Evolutionary conservation across 2,888 invertebrate genomes (phyloP).

Genomic region (Seira ritae): DNA sequence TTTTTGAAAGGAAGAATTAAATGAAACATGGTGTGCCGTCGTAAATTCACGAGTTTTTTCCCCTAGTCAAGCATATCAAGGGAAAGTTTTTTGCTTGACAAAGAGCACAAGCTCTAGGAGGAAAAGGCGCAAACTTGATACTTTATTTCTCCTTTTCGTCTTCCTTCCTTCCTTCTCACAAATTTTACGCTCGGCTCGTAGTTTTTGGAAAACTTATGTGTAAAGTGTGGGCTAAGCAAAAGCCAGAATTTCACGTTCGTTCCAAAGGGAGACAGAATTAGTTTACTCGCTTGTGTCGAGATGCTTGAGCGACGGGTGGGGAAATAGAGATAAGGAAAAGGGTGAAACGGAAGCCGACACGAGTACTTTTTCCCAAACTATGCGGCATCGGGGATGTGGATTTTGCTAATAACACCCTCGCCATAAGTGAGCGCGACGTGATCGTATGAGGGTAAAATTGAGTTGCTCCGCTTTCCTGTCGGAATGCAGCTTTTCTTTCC

Average conservation of each 20-base stretch:
- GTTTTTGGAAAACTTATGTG: neutral
- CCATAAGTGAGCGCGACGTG: neutral
- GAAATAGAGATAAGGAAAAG: constrained; percentile 41
- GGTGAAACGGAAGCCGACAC: constrained; percentile 46
- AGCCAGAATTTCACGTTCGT: constrained; percentile 7
- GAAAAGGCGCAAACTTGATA: constrained; percentile 17
- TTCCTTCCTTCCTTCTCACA: neutral
- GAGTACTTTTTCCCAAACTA: neutral
- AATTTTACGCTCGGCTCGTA: constrained; percentile 22
- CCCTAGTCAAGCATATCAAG: neutral
- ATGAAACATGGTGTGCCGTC: neutral
- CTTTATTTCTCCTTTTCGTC: constrained; percentile 2
- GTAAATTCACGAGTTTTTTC: neutral
- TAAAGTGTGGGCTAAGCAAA: neutral
- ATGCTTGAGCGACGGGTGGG: constrained; percentile 37
- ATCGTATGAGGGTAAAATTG: neutral
- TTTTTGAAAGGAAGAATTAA: neutral
- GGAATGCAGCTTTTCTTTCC: neutral
- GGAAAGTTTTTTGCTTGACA: constrained; percentile 12
- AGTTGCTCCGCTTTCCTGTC: neutral
- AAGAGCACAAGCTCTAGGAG: neutral
- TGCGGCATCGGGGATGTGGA: neutral
- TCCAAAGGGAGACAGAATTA: constrained; percentile 18
- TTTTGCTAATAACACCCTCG: neutral
- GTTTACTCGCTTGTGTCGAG: constrained; percentile 15